A percentile compares a stretch with the other conserved stretches of the same genome.
phyloP scores from a whole-genome alignment of 2,797 vertebrate species.

The Poeciliopsis paucimaculata region DNA sequence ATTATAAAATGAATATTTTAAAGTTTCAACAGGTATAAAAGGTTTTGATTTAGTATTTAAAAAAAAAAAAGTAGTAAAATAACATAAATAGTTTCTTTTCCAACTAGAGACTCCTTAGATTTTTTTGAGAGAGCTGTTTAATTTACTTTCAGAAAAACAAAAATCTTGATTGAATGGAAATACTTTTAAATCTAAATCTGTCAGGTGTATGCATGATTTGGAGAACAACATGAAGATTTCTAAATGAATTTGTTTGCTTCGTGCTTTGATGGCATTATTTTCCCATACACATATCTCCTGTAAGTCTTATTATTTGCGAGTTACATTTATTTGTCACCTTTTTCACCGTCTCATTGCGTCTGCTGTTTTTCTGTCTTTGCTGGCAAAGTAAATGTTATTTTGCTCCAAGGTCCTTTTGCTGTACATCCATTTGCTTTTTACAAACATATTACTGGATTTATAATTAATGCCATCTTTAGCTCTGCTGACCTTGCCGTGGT shows the following conservation, averaged over 20 bases:
- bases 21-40: background rate
- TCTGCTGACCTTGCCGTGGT: background rate
- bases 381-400: slow-evolving; percentile 18
- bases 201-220: background rate
- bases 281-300: background rate
- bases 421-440: background rate
- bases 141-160: background rate
- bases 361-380: slow-evolving; percentile 38
- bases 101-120: background rate
- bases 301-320: slow-evolving; percentile 63
- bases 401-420: slow-evolving; percentile 12
- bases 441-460: slow-evolving; percentile 23
- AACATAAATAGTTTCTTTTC: background rate
- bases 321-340: slow-evolving; percentile 16
- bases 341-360: slow-evolving; percentile 25
- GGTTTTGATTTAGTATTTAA: background rate
- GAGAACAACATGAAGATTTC: background rate
- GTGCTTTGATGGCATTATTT: background rate
- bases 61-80: background rate
- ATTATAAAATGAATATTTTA: no score
- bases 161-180: background rate
- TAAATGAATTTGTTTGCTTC: background rate
- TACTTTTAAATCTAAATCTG: background rate
- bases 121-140: background rate
- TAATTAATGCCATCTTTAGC: slow-evolving; percentile 10